Evolutionary conservation across 2,113 vertebrate genomes (phyloP).

Genomic region (rat (Rattus norvegicus)): DNA sequence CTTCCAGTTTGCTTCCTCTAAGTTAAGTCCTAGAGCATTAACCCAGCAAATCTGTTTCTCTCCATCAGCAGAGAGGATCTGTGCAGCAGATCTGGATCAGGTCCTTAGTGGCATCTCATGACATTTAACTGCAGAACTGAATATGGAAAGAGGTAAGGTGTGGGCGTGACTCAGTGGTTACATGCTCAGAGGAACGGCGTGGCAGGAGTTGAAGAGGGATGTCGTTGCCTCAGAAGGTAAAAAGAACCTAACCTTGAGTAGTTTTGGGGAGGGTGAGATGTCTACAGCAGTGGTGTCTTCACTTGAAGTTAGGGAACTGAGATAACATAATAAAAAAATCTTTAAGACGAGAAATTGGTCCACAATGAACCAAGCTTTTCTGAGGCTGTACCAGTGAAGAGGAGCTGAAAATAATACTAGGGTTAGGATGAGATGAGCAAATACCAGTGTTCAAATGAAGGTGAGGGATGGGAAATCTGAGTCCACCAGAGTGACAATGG

Average conservation of each 20-base stretch:
- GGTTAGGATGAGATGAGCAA: not conserved
- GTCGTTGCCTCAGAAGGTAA: not conserved
- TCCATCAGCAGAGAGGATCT: not conserved
- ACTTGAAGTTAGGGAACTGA: not conserved
- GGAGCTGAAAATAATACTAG: not conserved
- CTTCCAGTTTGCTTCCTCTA: not conserved
- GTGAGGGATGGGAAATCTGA: not conserved
- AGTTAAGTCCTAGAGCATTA: not conserved
- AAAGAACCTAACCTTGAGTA: not conserved
- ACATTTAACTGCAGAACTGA: constrained; percentile 24
- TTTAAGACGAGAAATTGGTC: not conserved
- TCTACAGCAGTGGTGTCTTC: not conserved
- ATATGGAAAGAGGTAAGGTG: not conserved
- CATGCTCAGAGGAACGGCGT: not conserved
- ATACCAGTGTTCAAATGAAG: not conserved
- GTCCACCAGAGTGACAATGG: too few relatives aligned
- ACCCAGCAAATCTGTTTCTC: not conserved
- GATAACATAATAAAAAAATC: not conserved
- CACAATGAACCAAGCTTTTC: not conserved
- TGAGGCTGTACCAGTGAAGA: not conserved
- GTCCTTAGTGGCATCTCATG: not conserved
- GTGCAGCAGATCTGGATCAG: not conserved
- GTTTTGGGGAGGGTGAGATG: not conserved
- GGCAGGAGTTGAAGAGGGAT: not conserved
- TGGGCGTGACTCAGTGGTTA: not conserved